Evolutionary conservation across 1,140 invertebrate species (phyloP), one percentile per base, ranked within the genome.

Genomic region (Formica selysi): DNA sequence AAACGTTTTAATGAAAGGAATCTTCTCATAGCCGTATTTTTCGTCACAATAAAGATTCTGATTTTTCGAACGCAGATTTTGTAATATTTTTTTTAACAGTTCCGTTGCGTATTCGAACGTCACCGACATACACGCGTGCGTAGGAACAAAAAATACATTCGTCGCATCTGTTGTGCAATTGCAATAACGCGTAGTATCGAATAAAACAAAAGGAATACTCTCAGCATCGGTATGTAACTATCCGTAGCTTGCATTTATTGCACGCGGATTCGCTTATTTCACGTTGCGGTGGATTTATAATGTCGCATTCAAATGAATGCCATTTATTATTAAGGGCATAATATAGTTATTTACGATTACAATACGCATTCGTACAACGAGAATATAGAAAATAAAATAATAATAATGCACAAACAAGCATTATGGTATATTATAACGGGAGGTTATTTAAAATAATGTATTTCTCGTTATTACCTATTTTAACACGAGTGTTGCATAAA

Each of bases 341-440:
- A 36, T 51, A 19, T 8, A 79, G 32, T 68, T 68, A 68, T 79
- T 79, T 68, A 68, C n/a, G 22, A 26, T 16, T 68, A 79, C 62
- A 38, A 38, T 51, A 29, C 13, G 44, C n/a, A 38, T 38, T 38
- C n/a, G 11, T 38, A 38, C 32, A 48, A 79, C 44, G 44, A 44
- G 32, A 79, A 68, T 79, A 57, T 79, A 68, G 76, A 68, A 79
- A 68, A 68, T 79, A 68, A 68, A 79, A 26, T 19, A n/a, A 54
- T 44, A 51, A 67, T 68, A 79, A 68, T 65, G 22, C 76, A 51
- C 54, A 54, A 67, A 48, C 36, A 54, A 68, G 38, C 5, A 48
- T 41, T 79, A 38, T 38, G 54, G 26, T 54, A 64, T n/a, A 8
- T 67, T 68, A 36, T 44, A 67, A 79, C 51, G n/a, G 65, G n/a